These are phyloP conservation scores for Caenorhabditis imperialis DNA, from an alignment of 2,888 invertebrate species.

Conservation along the genomic window DNA sequence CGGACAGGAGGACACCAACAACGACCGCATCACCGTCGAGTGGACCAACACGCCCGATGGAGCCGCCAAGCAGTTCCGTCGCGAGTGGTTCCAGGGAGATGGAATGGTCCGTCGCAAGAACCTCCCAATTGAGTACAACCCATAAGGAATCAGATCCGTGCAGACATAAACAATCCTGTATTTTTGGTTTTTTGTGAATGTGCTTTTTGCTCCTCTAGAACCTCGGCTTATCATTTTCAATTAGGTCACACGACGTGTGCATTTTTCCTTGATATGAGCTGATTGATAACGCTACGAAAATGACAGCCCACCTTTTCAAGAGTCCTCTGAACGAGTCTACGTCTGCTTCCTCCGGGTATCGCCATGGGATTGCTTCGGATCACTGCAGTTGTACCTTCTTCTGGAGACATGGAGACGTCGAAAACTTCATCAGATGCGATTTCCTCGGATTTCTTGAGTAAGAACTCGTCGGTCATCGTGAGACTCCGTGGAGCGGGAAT, in stretches of 20 bases:
- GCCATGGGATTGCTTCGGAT: conserved; percentile 10
- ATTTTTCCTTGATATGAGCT: conserved; percentile 14
- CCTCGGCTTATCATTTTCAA: conserved; percentile 5
- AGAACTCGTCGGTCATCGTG: conserved; percentile 21
- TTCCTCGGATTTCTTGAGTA: conserved; percentile 2
- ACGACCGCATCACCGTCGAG: conserved; percentile 71
- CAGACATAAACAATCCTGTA: no score
- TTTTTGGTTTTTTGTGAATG: no score
- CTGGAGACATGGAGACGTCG: conserved; percentile 23
- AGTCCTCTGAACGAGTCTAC: no score
- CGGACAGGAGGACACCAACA: conserved; percentile 68
- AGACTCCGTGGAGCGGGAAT: conserved; percentile 23
- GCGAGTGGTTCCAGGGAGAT: conserved; percentile 72
- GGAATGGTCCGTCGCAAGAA: conserved; percentile 69
- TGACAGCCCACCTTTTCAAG: no score
- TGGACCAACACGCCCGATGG: conserved; percentile 69
- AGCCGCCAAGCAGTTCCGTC: conserved; percentile 67
- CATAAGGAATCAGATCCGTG: no score
- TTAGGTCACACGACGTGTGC: conserved; percentile 24
- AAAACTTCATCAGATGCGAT: not conserved
- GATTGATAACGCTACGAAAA: no score
- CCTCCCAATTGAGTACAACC: conserved; percentile 59
- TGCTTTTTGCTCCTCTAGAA: conserved; percentile 25
- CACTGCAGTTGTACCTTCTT: conserved; percentile 3
- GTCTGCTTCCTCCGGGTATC: not conserved